These are phyloP conservation scores for Chlorops oryzae DNA, from an alignment of 1,140 invertebrate genomes.

Conservation along the genomic window DNA sequence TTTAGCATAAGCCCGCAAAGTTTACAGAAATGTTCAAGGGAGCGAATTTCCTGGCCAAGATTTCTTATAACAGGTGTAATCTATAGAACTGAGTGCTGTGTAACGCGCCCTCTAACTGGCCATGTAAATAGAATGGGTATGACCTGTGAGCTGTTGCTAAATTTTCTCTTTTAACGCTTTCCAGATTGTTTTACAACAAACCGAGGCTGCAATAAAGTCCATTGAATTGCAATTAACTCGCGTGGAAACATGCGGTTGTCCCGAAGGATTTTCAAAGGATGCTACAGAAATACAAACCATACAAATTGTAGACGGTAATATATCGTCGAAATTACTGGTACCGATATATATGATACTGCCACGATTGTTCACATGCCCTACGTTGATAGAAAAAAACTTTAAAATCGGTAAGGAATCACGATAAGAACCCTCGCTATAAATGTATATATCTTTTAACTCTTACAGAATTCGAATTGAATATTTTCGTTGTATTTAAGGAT, in stretches of 20 bases:
- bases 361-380: slow-evolving; percentile 90
- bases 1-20: slow-evolving; percentile 81
- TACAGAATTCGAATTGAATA: slow-evolving; percentile 94
- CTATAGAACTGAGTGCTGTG: slow-evolving; percentile 72
- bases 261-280: slow-evolving; percentile 90
- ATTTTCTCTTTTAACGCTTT: too few species aligned
- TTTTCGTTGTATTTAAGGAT: slow-evolving; percentile 88
- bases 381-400: slow-evolving; percentile 84
- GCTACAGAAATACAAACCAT: slow-evolving; percentile 98
- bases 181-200: slow-evolving; percentile 65
- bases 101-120: slow-evolving; percentile 84
- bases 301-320: slow-evolving; percentile 91
- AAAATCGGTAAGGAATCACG: slow-evolving; percentile 77
- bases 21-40: slow-evolving; percentile 62
- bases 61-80: slow-evolving; percentile 80
- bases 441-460: slow-evolving; percentile 37
- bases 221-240: slow-evolving; percentile 91
- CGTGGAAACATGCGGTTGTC: slow-evolving; percentile 93
- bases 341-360: slow-evolving; percentile 96
- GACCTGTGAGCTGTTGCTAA: too few species aligned
- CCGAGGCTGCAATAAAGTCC: slow-evolving; percentile 78
- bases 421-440: neutral
- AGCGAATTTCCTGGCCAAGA: slow-evolving; percentile 64
- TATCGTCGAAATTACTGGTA: slow-evolving; percentile 70
- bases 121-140: slow-evolving; percentile 58